These are phyloP conservation scores for Epinotia bilunana DNA, from an alignment of 2,888 invertebrate species.

Conservation along the genomic window DNA sequence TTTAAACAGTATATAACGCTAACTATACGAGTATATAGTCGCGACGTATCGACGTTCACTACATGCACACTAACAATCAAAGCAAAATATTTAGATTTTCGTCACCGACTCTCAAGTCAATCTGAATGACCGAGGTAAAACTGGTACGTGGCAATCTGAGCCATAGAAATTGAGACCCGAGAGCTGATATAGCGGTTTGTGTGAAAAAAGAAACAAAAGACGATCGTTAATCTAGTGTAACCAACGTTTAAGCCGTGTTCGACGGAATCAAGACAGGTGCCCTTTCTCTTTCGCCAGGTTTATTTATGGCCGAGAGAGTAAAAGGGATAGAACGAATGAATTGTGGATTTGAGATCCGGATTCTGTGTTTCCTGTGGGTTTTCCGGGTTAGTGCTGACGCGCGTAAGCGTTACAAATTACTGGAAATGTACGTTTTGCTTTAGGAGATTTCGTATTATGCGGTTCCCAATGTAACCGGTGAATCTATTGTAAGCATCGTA, in stretches of 20 bases:
- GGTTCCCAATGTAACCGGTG: background rate
- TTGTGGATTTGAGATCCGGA: background rate
- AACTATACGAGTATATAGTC: too few species aligned
- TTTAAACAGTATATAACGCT: too few species aligned
- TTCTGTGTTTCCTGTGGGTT: background rate
- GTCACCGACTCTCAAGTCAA: background rate
- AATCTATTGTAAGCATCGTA: background rate
- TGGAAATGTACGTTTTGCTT: slow-evolving; percentile 5
- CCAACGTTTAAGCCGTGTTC: background rate
- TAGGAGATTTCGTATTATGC: background rate
- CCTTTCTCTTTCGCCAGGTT: background rate
- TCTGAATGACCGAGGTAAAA: background rate
- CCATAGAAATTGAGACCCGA: background rate
- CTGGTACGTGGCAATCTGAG: background rate
- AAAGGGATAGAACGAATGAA: background rate
- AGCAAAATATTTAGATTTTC: background rate
- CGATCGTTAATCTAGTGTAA: slow-evolving; percentile 2
- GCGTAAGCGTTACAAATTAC: slow-evolving; percentile 18
- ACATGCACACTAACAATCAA: too few species aligned
- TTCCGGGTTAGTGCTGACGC: slow-evolving; percentile 9
- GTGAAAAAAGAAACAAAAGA: slow-evolving; percentile 7
- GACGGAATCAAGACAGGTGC: background rate
- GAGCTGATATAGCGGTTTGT: background rate
- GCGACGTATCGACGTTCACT: too few species aligned
- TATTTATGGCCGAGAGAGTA: background rate